phyloP scores from a whole-genome alignment of 1,140 invertebrate species.

The Leucophenga varia region DNA sequence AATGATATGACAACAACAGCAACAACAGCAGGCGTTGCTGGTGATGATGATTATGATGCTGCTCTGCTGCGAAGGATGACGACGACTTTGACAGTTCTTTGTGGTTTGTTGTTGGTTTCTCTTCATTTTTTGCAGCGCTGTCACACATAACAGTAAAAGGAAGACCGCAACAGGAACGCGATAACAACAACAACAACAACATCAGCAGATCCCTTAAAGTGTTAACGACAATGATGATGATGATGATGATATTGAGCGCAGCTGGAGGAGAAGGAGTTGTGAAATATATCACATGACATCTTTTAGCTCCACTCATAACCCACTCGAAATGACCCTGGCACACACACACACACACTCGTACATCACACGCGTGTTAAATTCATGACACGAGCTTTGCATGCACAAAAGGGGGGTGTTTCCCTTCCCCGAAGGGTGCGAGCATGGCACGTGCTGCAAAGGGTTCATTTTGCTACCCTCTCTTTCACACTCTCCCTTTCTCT shows the following conservation, averaged over 20 bases:
- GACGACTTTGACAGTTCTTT: conserved; percentile 50
- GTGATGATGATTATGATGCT: conserved; percentile 19
- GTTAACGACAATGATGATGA: conserved; percentile 29
- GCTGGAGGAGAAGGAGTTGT: conserved; percentile 13
- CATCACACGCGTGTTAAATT: conserved; percentile 37
- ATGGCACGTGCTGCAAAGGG: conserved; percentile 22
- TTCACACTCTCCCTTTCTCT: background rate
- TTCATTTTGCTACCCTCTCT: background rate
- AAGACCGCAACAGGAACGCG: conserved; percentile 2
- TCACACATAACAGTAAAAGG: conserved; percentile 5
- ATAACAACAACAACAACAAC: conserved; percentile 12
- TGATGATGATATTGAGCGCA: conserved; percentile 6
- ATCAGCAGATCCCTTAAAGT: conserved; percentile 26
- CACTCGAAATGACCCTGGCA: too few species aligned
- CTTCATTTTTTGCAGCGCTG: conserved; percentile 24
- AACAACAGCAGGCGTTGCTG: conserved; percentile 20
- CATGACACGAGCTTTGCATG: conserved; percentile 36
- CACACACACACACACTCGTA: too few species aligned
- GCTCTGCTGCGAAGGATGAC: conserved; percentile 16
- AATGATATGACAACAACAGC: conserved; percentile 26
- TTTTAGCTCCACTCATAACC: conserved; percentile 4
- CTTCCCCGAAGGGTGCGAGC: conserved; percentile 19
- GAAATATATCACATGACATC: conserved; percentile 10
- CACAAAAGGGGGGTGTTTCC: conserved; percentile 35
- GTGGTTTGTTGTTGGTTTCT: too few species aligned